Evolutionary conservation across 1,140 invertebrate genomes (phyloP), one percentile per base, ranked within the genome.

Genomic region (Hycleus phaleratus): DNA sequence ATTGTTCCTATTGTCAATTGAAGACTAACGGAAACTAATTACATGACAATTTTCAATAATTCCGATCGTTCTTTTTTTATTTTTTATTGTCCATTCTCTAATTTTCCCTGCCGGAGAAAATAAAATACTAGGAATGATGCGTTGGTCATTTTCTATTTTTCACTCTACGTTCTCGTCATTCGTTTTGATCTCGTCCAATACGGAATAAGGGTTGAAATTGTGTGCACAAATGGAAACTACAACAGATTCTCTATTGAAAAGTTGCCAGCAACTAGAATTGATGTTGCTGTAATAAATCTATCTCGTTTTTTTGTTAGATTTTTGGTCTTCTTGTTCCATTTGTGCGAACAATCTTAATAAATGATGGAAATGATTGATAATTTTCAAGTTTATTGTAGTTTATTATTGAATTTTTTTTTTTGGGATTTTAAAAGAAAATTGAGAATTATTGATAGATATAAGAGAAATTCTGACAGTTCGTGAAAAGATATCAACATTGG

Each of bases 11-110:
- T 63, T 63, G 61, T 63, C 49, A 26, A 43, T 49, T 42, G 32
- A 47, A 50, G 53, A 43, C 52, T 49, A 49, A 45, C 61, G 61
- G 58, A 60, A 63, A 59, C 58, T 63, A 63, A 60, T 63, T 58
- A 63, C 49, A 53, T 59, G 52, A 32, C 32, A 5, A 32, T 32
- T 32, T 32, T 32, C 32, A 32, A 32, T 32, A 44, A 43, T 26
- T 44, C 32, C 46, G 43, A 26, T 26, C 42, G 18, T 52, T 26
- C 24, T 11, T 12, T 9, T 40, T 51, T 51, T 51, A 42, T 9
- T 51, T 18, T 12, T n/a, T 11, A 11, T 24, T 32, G 26, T 7
- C 24, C 25, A 11, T 25, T 49, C 38, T 51, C 49, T 11, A 51
- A 26, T 43, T 43, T 52, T 52, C 24, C 25, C 10, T 51, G 40